phyloP scores from a whole-genome alignment of 2,797 vertebrate genomes.

The Aldrovandia affinis region DNA sequence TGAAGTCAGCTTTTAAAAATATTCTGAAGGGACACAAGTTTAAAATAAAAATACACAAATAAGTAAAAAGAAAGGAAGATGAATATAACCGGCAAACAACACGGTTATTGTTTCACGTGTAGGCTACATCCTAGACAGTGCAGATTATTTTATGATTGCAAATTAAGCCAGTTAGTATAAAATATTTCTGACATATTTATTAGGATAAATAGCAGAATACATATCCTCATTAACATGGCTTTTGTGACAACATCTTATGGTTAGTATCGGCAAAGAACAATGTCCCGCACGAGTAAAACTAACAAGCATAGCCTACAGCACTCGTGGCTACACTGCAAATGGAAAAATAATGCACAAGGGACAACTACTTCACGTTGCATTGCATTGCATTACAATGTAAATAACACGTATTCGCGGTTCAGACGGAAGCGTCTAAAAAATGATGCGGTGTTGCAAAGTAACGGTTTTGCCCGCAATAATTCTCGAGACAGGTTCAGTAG shows the following conservation, averaged over 20 bases:
- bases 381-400: neutral
- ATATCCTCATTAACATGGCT: neutral
- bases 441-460: slow-evolving; percentile 9
- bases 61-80: neutral
- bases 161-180: neutral
- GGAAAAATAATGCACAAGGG: neutral
- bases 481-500: neutral
- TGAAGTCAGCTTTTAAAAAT: neutral
- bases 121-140: too few species aligned
- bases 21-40: neutral
- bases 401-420: neutral
- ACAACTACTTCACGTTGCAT: neutral
- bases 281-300: neutral
- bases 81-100: neutral
- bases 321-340: neutral
- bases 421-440: neutral
- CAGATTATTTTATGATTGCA: neutral
- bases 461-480: slow-evolving; percentile 31
- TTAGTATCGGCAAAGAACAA: neutral
- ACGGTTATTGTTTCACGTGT: neutral
- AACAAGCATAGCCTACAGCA: neutral
- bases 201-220: neutral
- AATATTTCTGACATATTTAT: neutral
- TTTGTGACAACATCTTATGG: neutral
- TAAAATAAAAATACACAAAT: neutral